Base-by-base conservation (phyloP, 2,113 vertebrate species). In the Syrrhaptes paradoxus region DNA sequence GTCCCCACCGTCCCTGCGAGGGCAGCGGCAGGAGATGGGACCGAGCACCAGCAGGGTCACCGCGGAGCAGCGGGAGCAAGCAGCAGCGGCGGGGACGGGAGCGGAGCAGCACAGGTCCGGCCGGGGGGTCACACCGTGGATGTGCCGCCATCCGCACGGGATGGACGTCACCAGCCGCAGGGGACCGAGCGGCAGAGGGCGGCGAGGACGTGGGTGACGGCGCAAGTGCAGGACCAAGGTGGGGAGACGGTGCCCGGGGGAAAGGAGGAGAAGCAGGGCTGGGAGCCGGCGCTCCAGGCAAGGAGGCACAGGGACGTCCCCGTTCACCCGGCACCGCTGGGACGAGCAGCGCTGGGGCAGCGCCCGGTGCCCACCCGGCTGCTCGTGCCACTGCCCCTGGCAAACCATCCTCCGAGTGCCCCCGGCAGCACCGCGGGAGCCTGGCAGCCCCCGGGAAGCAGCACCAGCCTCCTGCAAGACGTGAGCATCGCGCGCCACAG, bases 51-150 rank as follows among this genome's bases (percentile, higher is more conserved):
- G 41, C 79, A 38, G 36, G n/a, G 85, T 45, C 57, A 5, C 62
- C 0, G 0, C 0, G 2, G 91, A 74, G 84, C 73, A 71, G 76
- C 72, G 17, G 72, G 19, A 36, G 16, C 0, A 5, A 71, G 77
- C 36, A 4, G 26, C 57, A 52, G 86, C 3, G 5, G 54, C 3
- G 3, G 55, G 77, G 58, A 84, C 0, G 0, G 74, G 38, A 73
- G 94, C 81, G 6, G 66, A 85, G 89, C n/a, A n/a, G n/a, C n/a
- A n/a, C n/a, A n/a, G n/a, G n/a, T n/a, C n/a, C n/a, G n/a, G n/a
- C 71, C 0, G 0, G 29, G 51, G 43, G n/a, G 4, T 16, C 17
- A 41, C 6, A 1, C 5, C 32, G 1, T 0, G 52, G 92, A 43
- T 34, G 52, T 18, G 5, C 62, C 25, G 9, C 15, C 58, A 57